These are phyloP conservation scores for Drepanosiphum platanoidis DNA, from an alignment of 2,888 invertebrate species.

Conservation along the genomic window DNA sequence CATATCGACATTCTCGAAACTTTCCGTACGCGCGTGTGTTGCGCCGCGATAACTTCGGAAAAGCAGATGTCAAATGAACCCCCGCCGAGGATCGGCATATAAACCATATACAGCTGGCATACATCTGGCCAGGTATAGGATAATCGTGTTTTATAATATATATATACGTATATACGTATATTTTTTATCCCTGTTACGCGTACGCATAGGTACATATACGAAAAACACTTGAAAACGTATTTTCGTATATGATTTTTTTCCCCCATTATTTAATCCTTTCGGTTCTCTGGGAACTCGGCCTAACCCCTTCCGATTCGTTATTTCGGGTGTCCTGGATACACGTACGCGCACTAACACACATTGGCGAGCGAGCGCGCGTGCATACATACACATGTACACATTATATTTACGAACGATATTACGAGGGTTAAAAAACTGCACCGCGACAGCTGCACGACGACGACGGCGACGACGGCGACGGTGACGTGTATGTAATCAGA, in stretches of 20 bases:
- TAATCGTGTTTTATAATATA: slow-evolving; percentile 15
- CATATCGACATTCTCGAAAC: neutral
- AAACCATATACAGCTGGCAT: slow-evolving; percentile 52
- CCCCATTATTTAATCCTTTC: slow-evolving; percentile 61
- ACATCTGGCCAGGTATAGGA: slow-evolving; percentile 50
- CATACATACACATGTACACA: neutral
- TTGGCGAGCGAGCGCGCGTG: neutral
- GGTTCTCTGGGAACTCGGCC: slow-evolving; percentile 54
- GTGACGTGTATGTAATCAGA: slow-evolving; percentile 55
- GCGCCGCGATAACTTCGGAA: slow-evolving; percentile 8
- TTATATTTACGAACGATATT: neutral
- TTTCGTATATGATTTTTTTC: slow-evolving; percentile 53
- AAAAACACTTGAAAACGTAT: slow-evolving; percentile 62
- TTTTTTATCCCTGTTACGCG: slow-evolving; percentile 13
- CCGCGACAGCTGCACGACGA: slow-evolving; percentile 32
- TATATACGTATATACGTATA: neutral
- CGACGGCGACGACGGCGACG: too few species aligned
- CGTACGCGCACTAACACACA: neutral
- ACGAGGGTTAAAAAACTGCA: slow-evolving; percentile 55
- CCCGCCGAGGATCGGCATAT: slow-evolving; percentile 46
- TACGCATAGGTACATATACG: neutral
- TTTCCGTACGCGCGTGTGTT: slow-evolving; percentile 7
- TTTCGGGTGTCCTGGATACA: slow-evolving; percentile 50
- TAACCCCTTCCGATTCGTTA: slow-evolving; percentile 56
- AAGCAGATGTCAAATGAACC: slow-evolving; percentile 49